Base-by-base conservation (phyloP, 1,140 invertebrate genomes). In the Portunus trituberculatus region DNA sequence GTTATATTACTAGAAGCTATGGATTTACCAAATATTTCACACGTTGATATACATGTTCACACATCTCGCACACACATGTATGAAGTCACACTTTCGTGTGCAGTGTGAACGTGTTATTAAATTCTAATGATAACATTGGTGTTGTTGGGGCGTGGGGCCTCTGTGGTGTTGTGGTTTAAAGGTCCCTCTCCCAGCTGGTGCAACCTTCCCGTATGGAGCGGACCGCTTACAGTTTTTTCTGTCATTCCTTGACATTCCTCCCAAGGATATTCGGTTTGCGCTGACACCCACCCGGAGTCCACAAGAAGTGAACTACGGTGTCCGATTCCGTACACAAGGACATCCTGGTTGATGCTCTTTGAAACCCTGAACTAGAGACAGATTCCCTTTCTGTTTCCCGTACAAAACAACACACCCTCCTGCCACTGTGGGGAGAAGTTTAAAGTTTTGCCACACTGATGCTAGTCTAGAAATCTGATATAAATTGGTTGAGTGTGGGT, bases 181-280 rank as follows among this genome's bases (percentile, higher is more conserved):
- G 93, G 92, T 93, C 92, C 48, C 87, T 16, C 86, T 31, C 86
- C 29, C 83, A 88, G 39, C 76, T 86, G 94, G 83, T 52, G n/a
- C 25, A 95, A 95, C 90, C 82, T 92, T 92, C 90, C 52, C 87
- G 88, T 91, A 90, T 82, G 76, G 93, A 82, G 14, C 52, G 59
- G 87, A 94, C 93, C 93, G 45, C 31, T 76, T 59, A 82, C 52
- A 76, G 82, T 95, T 95, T 95, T 95, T 95, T 92, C 90, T 92
- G 90, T 95, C 94, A 52, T 95, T 95, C 94, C 94, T 95, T 95
- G 94, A 95, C 94, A 95, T 95, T 95, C 94, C 94, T 95, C 45
- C 52, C 94, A 95, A 95, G 94, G 94, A 95, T 95, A 95, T 92
- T 95, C 94, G 82, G 90, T 95, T 95, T 92, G 94, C 83, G n/a